Evolutionary conservation across 2,888 invertebrate genomes (phyloP).

Genomic region (Drosophila antonietae): DNA sequence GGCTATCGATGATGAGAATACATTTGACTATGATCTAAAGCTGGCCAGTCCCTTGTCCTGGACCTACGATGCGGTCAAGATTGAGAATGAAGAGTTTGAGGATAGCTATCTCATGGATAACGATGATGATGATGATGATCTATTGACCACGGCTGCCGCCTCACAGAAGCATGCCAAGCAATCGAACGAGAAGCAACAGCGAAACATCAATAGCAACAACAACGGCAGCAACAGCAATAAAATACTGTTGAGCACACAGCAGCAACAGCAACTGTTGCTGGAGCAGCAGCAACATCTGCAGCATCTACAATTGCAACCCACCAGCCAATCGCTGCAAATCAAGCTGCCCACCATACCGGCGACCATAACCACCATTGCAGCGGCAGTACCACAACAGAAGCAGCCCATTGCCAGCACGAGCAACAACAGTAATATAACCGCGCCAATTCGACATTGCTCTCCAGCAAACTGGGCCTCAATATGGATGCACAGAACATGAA

Average conservation of each 20-base stretch:
- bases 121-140: conserved; percentile 81
- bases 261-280: conserved; percentile 72
- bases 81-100: conserved; percentile 84
- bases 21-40: conserved; percentile 83
- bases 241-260: conserved; percentile 52
- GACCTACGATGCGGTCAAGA: conserved; percentile 84
- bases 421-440: conserved; percentile 38
- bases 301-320: conserved; percentile 78
- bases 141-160: conserved; percentile 78
- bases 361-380: conserved; percentile 75
- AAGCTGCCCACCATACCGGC: conserved; percentile 81
- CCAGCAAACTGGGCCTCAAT: conserved; percentile 54
- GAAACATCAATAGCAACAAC: conserved; percentile 48
- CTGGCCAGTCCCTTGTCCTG: conserved; percentile 84
- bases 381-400: conserved; percentile 45
- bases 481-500: conserved; percentile 62
- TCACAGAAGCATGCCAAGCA: conserved; percentile 78
- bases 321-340: conserved; percentile 78
- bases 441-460: conserved; percentile 61
- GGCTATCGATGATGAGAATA: conserved; percentile 75
- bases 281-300: conserved; percentile 81
- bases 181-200: conserved; percentile 64
- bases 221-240: conserved; percentile 40
- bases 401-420: conserved; percentile 72
- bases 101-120: conserved; percentile 81